Evolutionary conservation across 2,113 vertebrate genomes (phyloP), one percentile per base, ranked within the genome.

Genomic region (Neofelis nebulosa): DNA sequence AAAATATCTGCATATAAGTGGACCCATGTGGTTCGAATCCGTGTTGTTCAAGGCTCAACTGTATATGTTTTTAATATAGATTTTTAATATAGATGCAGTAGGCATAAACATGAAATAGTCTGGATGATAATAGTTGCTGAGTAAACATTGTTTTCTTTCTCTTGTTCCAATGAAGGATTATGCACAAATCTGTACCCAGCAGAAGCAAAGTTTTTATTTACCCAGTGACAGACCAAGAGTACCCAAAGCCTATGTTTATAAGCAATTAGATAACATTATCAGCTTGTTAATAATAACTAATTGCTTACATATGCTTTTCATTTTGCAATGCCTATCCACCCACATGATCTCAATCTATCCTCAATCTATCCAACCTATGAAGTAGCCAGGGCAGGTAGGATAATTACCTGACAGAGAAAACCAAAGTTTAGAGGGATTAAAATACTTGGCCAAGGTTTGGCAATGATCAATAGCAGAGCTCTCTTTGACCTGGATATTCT

Each of bases 201-300:
- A 86, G 50, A 93, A 71, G 18, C 48, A 86, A 95, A 78, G 7
- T n/a, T 78, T 85, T 89, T 93, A 84, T 94, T 95, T 92, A 90
- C 33, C 1, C 76, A 76, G 21, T 73, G 65, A 81, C 33, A 94
- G 78, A 61, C 38, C 14, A 23, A 38, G 15, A 95, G 19, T 57
- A 80, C n/a, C 68, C 76, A 97, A 45, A 93, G 38, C 73, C 89
- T 63, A 25, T 57, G 94, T 69, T 95, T 92, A 81, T 88, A 95
- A 85, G n/a, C 93, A 95, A 83, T 91, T 78, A 91, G 66, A 52
- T 90, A 95, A 66, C 91, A 79, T 52, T 57, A 45, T 85, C 63
- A 50, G 29, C 25, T 89, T 66, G 12, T 82, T 94, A 91, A 82
- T 61, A 92, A 88, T 9, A 96, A 90, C 50, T 78, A 91, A 88